phyloP scores from a whole-genome alignment of 2,113 vertebrate genomes.

The Phoenicopterus ruber region DNA sequence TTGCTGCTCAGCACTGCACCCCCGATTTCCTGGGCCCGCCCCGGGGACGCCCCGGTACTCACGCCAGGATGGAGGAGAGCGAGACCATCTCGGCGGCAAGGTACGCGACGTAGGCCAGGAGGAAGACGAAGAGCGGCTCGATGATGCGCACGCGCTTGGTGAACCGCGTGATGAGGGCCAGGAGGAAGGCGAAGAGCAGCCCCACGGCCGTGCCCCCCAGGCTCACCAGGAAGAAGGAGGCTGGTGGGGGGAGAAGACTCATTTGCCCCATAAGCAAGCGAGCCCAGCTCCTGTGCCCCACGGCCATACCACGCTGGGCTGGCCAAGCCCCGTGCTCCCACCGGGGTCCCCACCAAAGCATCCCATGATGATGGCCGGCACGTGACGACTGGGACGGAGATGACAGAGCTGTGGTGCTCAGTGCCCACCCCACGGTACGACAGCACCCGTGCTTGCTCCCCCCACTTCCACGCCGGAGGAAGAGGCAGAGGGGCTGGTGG shows the following conservation, averaged over 20 bases:
- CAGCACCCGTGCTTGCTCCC: neutral
- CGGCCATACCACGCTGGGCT: accelerated
- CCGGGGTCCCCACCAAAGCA: neutral
- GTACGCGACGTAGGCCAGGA: conserved; percentile 93
- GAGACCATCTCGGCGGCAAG: conserved; percentile 95
- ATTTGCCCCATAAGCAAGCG: neutral
- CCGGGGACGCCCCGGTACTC: conserved; percentile 50
- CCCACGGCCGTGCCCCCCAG: conserved; percentile 91
- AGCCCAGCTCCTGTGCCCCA: neutral
- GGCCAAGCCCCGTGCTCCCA: neutral
- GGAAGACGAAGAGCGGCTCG: conserved; percentile 93
- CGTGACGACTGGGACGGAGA: neutral
- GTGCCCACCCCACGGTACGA: neutral
- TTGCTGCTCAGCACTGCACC: neutral
- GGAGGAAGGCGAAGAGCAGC: conserved; percentile 89
- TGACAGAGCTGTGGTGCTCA: neutral
- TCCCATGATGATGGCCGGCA: accelerated
- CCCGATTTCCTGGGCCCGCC: neutral
- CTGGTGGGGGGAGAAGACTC: conserved; percentile 71
- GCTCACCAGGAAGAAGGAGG: conserved; percentile 94
- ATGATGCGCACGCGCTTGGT: conserved; percentile 97
- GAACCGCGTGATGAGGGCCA: conserved; percentile 92
- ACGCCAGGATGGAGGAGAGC: conserved; percentile 93
- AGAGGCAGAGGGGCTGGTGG: neutral
- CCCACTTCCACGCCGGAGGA: neutral